Base-by-base conservation (phyloP, 2,113 vertebrate genomes). In the Alosa alosa region DNA sequence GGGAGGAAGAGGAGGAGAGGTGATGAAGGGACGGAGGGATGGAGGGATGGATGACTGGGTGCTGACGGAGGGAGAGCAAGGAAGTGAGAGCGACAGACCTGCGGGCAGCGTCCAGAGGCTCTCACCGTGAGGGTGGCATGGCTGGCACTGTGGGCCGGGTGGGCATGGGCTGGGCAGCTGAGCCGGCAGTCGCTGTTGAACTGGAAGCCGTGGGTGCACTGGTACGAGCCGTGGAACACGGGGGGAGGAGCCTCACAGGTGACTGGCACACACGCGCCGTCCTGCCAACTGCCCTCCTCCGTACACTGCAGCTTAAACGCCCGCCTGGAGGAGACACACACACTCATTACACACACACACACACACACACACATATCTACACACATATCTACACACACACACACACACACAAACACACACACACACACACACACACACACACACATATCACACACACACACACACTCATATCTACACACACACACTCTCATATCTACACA, bases 181-280 rank as follows among this genome's bases (percentile, higher is more conserved):
- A 99, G 96, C 83, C 95, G 93, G 91, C 98, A 99, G 90, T 96
- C 95, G 0, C 98, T 99, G 93, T 98, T 97, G 91, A 98, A 99
- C 92, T 95, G 96, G 94, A 99, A 99, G 91, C 96, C 97, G 0
- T 97, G 96, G 0, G 96, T 98, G 88, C 98, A 99, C 90, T 97
- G 95, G 92, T 99, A 99, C 49, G 97, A 95, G 81, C 97, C 98
- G 0, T 98, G 96, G 91, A 99, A 99, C 86, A 97, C 97, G 46
- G 96, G 92, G 2, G 96, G 97, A 0, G 97, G 98, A 0, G 98
- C 93, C 64, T 97, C 96, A 1, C 98, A 99, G 20, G 96, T 99
- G 86, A 99, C 97, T 0, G 98, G 97, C 84, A 97, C 95, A 0
- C 98, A 99, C 3, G 95, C 93, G 0, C 95, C 96, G 0, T 95